Evolutionary conservation across 2,797 vertebrate genomes (phyloP).

Genomic region (Rhinichthys osculus): DNA sequence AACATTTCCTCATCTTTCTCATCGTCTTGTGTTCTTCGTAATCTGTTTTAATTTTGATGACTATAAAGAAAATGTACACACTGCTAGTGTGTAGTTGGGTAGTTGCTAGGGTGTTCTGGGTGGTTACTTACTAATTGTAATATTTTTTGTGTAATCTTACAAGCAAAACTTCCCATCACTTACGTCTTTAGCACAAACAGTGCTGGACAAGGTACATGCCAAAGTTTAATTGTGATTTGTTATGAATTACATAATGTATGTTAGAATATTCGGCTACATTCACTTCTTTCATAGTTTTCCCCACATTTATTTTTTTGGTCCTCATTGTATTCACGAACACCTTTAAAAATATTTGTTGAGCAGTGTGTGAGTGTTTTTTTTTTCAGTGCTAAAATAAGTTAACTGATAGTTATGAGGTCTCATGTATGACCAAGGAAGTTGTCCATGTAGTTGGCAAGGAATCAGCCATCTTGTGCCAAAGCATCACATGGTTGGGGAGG

Average conservation of each 20-base stretch:
- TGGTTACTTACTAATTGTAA: too few relatives aligned
- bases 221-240: not conserved
- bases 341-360: not conserved
- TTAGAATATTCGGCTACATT: not conserved
- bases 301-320: not conserved
- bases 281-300: not conserved
- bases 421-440: constrained; percentile 44
- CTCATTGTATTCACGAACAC: not conserved
- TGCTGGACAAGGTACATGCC: not conserved
- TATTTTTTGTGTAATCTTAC: not conserved
- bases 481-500: constrained; percentile 53
- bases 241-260: not conserved
- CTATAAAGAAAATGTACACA: too few relatives aligned
- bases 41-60: not conserved
- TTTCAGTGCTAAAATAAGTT: not conserved
- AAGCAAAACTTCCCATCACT: not conserved
- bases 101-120: too few relatives aligned
- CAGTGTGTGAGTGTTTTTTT: not conserved
- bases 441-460: constrained; percentile 51
- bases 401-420: not conserved
- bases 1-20: constrained; percentile 2
- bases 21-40: too few relatives aligned
- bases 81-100: too few relatives aligned
- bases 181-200: not conserved
- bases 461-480: constrained; percentile 64